phyloP scores from a whole-genome alignment of 1,140 invertebrate species.

The Rhyzopertha dominica region DNA sequence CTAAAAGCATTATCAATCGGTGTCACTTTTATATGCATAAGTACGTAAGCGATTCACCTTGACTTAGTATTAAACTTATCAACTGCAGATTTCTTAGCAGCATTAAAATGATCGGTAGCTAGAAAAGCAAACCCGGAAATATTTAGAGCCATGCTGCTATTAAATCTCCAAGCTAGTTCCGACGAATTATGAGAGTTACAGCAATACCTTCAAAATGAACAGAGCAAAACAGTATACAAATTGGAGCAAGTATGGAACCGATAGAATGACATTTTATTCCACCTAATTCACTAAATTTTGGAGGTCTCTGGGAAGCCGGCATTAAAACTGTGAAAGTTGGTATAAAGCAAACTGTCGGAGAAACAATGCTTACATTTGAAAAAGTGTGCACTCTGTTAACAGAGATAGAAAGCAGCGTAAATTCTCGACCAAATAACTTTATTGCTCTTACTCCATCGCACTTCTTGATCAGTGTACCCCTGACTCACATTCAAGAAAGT shows the following conservation, averaged over 20 bases:
- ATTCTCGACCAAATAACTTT: constrained; percentile 29
- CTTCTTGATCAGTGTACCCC: too few relatives aligned
- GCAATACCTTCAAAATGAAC: too few relatives aligned
- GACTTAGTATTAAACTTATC: constrained; percentile 37
- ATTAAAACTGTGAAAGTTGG: constrained; percentile 22
- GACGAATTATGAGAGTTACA: too few relatives aligned
- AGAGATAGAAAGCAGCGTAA: constrained; percentile 17
- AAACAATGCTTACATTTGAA: background rate
- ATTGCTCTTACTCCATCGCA: too few relatives aligned
- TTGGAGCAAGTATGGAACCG: too few relatives aligned
- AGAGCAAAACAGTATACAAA: too few relatives aligned
- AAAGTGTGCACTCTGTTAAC: constrained; percentile 18
- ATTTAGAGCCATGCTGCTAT: too few relatives aligned
- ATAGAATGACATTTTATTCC: constrained; percentile 29
- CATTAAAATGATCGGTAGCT: constrained; percentile 40
- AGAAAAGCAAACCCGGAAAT: too few relatives aligned
- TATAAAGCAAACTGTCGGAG: background rate
- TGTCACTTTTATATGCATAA: constrained; percentile 39
- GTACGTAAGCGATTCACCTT: constrained; percentile 43
- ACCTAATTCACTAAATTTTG: constrained; percentile 16
- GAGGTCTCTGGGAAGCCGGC: constrained; percentile 18
- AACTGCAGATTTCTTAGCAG: constrained; percentile 38
- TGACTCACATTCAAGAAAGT: too few relatives aligned
- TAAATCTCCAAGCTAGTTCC: too few relatives aligned
- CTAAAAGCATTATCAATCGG: constrained; percentile 23